Evolutionary conservation across 2,888 invertebrate genomes (phyloP).

Genomic region (Athalia circularis): DNA sequence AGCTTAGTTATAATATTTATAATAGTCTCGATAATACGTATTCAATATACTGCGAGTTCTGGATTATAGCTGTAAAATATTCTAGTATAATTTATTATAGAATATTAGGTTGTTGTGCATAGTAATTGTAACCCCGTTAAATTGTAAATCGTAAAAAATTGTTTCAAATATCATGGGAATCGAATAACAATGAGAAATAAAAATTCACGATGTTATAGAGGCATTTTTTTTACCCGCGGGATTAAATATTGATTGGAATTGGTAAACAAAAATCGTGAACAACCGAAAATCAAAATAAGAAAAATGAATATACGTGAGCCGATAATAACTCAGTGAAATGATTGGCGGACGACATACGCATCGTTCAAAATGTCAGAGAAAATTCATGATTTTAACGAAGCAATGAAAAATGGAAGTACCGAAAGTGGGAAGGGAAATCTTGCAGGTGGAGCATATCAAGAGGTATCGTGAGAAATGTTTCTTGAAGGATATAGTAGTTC

Average conservation of each 20-base stretch:
- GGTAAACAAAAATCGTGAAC: too few species aligned
- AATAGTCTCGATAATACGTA: background rate
- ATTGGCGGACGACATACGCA: background rate
- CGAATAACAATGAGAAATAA: too few species aligned
- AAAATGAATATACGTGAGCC: too few species aligned
- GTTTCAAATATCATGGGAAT: too few species aligned
- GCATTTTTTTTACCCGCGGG: too few species aligned
- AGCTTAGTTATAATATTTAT: background rate
- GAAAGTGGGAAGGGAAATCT: background rate
- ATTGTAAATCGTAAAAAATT: too few species aligned
- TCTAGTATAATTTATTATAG: constrained; percentile 23
- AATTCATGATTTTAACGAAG: background rate
- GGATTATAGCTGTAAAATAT: constrained; percentile 21
- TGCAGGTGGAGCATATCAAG: background rate
- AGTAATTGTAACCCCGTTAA: too few species aligned
- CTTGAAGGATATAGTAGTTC: constrained; percentile 2
- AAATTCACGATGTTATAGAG: too few species aligned
- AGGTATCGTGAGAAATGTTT: constrained; percentile 27
- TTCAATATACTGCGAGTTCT: constrained; percentile 5
- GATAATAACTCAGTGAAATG: background rate
- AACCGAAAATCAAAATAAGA: too few species aligned
- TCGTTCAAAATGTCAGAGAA: constrained; percentile 18
- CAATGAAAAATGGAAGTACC: constrained; percentile 7
- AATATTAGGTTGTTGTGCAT: background rate
- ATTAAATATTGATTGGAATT: too few species aligned